Evolutionary conservation across 2,113 vertebrate genomes (phyloP), one percentile per base, ranked within the genome.

Genomic region (Lipotes vexillifer): DNA sequence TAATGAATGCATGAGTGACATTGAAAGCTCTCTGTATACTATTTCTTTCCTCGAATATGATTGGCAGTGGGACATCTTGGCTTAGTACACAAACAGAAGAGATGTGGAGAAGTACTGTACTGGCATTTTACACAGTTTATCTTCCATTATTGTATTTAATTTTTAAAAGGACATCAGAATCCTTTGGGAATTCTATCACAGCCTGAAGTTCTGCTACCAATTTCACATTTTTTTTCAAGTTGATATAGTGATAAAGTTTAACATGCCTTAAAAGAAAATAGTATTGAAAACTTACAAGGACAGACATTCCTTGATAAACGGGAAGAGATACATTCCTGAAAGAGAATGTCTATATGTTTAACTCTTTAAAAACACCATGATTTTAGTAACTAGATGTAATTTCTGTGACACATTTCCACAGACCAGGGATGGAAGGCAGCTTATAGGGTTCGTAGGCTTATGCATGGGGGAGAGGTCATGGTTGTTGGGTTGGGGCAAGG

Each of bases 141-240:
- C 92, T 97, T 98, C 69, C 95, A 97, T 97, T 94, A 97, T 95
- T 97, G 86, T 96, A 87, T 96, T 95, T 98, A 97, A 97, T 93
- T 97, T 96, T 97, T 93, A 61, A 98, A 98, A 98, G 93, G 97
- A 96, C 94, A 96, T 61, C 8, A 6, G 33, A 65, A 83, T 86
- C 93, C 91, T 94, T 83, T 91, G 97, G 91, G 97, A 97, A 92
- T 94, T 93, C 29, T 59, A n/a, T 68, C 57, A 31, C 44, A 66
- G 88, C n/a, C 88, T 92, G 69, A 94, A 90, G 91, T 87, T 93
- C 82, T 98, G 81, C 90, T 92, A 59, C 84, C 78, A 93, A 61
- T 86, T 96, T 80, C 52, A 92, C 63, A 87, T 94, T 94, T 97
- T 95, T 95, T 96, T 97, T 96, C 83, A 93, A 83, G 57, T 69